A percentile compares a stretch with the other conserved stretches of the same genome.
Evolutionary conservation across 2,888 invertebrate species (phyloP).

Genomic region (Drosophila rellima): DNA sequence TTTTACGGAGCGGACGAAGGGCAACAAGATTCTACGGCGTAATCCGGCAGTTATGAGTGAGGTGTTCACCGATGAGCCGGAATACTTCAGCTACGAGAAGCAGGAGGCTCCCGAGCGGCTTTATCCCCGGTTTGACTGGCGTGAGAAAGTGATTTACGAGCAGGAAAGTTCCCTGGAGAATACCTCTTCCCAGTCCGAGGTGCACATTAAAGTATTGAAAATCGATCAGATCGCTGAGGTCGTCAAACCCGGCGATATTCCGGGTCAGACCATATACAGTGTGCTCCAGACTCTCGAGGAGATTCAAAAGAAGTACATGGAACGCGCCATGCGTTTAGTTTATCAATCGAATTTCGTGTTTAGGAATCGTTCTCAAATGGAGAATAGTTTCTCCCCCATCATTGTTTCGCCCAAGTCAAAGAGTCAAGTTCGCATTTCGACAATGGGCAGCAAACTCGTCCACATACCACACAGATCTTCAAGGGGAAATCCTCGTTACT

Average conservation of each 20-base stretch:
- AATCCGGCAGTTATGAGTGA: background rate
- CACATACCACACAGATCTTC: background rate
- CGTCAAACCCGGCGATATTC: rapidly evolving
- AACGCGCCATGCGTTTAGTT: background rate
- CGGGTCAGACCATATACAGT: constrained; percentile 10
- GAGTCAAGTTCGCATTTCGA: constrained; percentile 2
- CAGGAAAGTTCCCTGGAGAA: background rate
- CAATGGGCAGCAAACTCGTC: background rate
- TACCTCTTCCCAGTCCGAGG: background rate
- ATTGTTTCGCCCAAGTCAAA: background rate
- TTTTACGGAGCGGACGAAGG: constrained; percentile 10
- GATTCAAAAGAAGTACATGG: constrained; percentile 42
- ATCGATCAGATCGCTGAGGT: background rate
- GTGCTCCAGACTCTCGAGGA: constrained; percentile 41
- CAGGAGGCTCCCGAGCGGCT: constrained; percentile 79
- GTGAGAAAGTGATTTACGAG: background rate
- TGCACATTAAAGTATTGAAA: background rate
- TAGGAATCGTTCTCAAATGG: background rate
- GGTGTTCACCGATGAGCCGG: background rate
- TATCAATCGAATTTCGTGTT: constrained; percentile 23
- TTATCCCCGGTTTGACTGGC: constrained; percentile 58
- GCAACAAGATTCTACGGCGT: constrained; percentile 28
- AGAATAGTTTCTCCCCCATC: background rate
- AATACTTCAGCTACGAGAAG: constrained; percentile 45
- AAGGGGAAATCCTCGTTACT: background rate